Conservation (phyloP, 2,113 vertebrate genomes). For the Buteo buteo region DNA sequence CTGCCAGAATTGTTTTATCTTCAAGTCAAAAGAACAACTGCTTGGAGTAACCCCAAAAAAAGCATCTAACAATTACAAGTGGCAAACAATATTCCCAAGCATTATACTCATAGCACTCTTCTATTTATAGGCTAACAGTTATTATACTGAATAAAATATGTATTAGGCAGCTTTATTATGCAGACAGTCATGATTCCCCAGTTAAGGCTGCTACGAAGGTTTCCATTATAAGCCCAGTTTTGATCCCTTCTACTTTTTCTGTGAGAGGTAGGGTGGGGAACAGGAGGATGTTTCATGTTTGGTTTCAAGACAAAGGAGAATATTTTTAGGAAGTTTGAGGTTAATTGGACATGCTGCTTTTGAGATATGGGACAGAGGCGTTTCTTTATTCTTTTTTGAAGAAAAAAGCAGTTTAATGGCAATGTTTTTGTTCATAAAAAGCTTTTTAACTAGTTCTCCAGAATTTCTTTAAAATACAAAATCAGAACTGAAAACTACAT, state of each 20-base stretch:
- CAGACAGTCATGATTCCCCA: background rate
- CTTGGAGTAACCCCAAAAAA: constrained; percentile 75
- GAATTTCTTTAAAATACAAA: background rate
- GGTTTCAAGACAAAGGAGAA: constrained; percentile 55
- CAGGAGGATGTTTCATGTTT: constrained; percentile 59
- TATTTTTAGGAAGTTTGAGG: constrained; percentile 66
- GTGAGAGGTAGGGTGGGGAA: constrained; percentile 22
- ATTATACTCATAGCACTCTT: constrained; percentile 33
- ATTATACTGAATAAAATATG: constrained; percentile 55
- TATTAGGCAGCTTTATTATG: constrained; percentile 43
- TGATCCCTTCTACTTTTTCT: background rate
- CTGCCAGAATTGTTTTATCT: constrained; percentile 78
- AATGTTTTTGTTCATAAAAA: background rate
- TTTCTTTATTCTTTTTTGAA: constrained; percentile 11
- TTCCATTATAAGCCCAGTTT: constrained; percentile 1
- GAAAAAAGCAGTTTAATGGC: constrained; percentile 3
- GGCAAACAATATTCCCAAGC: constrained; percentile 71
- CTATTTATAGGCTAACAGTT: constrained; percentile 65
- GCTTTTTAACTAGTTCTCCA: background rate
- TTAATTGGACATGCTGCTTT: constrained; percentile 55
- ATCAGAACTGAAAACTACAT: background rate
- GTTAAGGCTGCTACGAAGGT: background rate
- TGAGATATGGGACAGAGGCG: constrained; percentile 20
- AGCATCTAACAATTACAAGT: constrained; percentile 68
- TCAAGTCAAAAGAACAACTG: constrained; percentile 74